phyloP scores from a whole-genome alignment of 1,140 invertebrate genomes.

The Drosophila azteca region DNA sequence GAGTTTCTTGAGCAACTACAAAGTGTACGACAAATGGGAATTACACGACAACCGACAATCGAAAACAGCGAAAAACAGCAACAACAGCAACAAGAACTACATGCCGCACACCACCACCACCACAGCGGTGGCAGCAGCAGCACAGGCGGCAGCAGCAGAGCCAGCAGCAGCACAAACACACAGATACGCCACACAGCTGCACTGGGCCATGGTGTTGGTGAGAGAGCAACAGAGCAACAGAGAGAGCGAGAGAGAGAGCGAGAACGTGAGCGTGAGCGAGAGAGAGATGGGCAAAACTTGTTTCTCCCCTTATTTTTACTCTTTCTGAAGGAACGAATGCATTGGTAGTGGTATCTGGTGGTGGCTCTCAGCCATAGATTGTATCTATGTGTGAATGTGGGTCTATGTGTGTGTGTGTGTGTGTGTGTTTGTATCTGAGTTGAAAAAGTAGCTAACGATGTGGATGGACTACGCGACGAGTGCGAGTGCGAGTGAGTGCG shows the following conservation, averaged over 20 bases:
- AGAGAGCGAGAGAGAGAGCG: constrained; percentile 16
- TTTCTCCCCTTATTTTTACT: constrained; percentile 55
- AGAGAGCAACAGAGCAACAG: constrained; percentile 26
- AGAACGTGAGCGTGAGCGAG: constrained; percentile 18
- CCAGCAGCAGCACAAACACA: constrained; percentile 18
- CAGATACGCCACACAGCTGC: constrained; percentile 14
- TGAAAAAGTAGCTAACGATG: constrained; percentile 67
- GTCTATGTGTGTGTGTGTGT: constrained; percentile 27
- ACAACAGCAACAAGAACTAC: constrained; percentile 55
- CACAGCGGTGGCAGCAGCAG: constrained; percentile 51
- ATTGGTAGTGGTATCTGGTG: constrained; percentile 1
- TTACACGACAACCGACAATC: constrained; percentile 83
- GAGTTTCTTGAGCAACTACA: constrained; percentile 84
- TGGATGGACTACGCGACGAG: constrained; percentile 12
- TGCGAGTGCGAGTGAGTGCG: constrained; percentile 1
- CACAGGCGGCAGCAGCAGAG: constrained; percentile 41
- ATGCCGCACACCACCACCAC: constrained; percentile 33
- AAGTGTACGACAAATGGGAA: constrained; percentile 84
- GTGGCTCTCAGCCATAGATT: no score
- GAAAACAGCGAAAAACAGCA: constrained; percentile 75
- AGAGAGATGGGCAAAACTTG: constrained; percentile 56
- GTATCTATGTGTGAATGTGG: constrained; percentile 18
- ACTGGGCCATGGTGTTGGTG: constrained; percentile 15
- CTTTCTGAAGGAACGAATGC: background rate
- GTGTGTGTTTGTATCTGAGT: constrained; percentile 34